Conservation (phyloP, 2,797 vertebrate genomes). For the Macroramphosus scolopax region DNA sequence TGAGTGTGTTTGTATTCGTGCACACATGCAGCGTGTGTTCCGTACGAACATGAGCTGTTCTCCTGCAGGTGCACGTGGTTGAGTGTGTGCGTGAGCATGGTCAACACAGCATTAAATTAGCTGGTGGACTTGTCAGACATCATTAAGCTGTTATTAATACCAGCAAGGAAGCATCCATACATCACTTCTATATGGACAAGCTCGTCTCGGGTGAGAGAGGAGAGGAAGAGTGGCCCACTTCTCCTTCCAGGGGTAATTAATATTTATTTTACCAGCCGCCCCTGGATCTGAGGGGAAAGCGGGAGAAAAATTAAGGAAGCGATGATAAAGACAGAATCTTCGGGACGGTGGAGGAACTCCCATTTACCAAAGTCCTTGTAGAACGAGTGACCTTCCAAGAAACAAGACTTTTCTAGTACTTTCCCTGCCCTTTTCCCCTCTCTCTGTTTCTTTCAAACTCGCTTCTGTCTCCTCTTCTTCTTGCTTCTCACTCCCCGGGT, state of each 20-base stretch:
- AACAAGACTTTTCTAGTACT: constrained; percentile 27
- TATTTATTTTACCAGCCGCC: constrained; percentile 68
- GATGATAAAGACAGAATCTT: constrained; percentile 21
- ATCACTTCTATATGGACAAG: constrained; percentile 69
- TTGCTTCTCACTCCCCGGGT: constrained; percentile 30
- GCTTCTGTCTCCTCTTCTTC: no score
- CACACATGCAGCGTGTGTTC: no score
- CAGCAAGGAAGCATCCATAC: constrained; percentile 62
- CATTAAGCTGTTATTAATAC: constrained; percentile 78
- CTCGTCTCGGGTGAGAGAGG: constrained; percentile 45
- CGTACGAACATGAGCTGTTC: no score
- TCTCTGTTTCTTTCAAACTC: no score
- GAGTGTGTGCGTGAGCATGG: no score
- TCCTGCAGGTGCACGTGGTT: no score
- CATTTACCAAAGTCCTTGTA: constrained; percentile 44
- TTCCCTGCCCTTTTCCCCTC: constrained; percentile 18
- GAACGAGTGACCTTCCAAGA: constrained; percentile 51
- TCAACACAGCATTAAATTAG: no score
- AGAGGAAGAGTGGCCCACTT: constrained; percentile 30
- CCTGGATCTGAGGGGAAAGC: no score
- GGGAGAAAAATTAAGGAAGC: constrained; percentile 20
- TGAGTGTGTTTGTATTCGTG: no score
- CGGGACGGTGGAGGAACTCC: not conserved
- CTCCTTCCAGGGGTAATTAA: constrained; percentile 56
- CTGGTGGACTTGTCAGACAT: constrained; percentile 67